Base-by-base conservation (phyloP, 2,888 invertebrate genomes). In the Magallana nippona region DNA sequence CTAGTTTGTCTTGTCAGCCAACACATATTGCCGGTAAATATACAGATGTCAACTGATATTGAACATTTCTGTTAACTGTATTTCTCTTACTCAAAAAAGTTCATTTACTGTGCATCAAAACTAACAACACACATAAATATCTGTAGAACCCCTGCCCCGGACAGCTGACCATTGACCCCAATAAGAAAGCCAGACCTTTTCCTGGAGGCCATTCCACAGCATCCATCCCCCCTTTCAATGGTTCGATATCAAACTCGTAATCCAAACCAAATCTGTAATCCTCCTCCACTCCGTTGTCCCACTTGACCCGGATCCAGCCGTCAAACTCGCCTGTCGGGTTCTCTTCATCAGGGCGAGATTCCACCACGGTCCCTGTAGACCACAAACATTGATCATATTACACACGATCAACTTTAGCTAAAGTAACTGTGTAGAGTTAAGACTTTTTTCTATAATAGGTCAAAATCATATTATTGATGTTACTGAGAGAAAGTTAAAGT, bases 201-300 rank as follows among this genome's bases (percentile, higher is more conserved):
- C 83, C 83, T 19, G 56, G 22, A 71, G 83, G 83, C 85, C 85
- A 85, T 22, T 71, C 44, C 19, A 85, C 85, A 79, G 79, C 83
- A 32, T 63, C 82, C 85, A 85, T 85, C 10, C 85, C 85, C 55
- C 83, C 85, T 22, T 82, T 55, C 17, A 80, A 11, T n/a, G 85
- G 85, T 55, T 80, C 58, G 5, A 86, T 82, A 62, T 86, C 85
- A 86, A 84, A 86, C 32, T 86, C 85, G 19, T 84, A 80, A 60
- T 86, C 85, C 57, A 86, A n/a, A 11, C 85, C 85, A 82, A 60
- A 86, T 56, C 85, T 83, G 44, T 86, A 86, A 44, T 86, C 85
- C 60, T 86, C 85, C 44, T 82, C 83, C 1, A 77, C n/a, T 1
- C 44, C 79, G 10, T 58, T 63, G 80, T 86, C 85, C 85, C 85